Evolutionary conservation across 2,113 vertebrate species (phyloP).

Genomic region (Odobenus rosmarus): DNA sequence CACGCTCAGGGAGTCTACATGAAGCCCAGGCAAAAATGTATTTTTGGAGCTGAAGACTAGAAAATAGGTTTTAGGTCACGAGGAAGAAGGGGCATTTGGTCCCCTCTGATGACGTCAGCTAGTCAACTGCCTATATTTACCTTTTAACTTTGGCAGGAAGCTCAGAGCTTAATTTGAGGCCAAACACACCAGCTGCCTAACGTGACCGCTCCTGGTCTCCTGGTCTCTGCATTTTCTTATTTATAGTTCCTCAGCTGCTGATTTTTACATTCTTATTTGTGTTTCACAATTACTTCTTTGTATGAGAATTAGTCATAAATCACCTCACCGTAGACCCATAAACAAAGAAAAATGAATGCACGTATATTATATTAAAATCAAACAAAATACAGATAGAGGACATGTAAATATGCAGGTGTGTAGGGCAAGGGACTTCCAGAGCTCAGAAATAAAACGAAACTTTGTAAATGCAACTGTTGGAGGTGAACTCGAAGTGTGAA

Average conservation of each 20-base stretch:
- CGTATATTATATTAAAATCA: background rate
- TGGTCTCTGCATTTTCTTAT: background rate
- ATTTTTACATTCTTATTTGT: background rate
- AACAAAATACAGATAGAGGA: no score
- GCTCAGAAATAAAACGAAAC: background rate
- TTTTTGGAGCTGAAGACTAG: background rate
- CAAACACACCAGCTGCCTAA: rapidly evolving
- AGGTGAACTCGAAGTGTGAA: background rate
- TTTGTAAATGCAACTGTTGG: rapidly evolving
- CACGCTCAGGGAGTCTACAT: rapidly evolving
- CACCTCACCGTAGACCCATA: background rate
- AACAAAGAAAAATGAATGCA: background rate
- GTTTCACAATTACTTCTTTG: background rate
- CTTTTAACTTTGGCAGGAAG: background rate
- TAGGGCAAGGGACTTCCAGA: no score
- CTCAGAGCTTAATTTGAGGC: background rate
- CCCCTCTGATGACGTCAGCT: rapidly evolving
- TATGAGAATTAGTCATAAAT: background rate
- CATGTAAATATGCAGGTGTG: rapidly evolving
- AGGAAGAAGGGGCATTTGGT: background rate
- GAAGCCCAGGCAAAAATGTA: background rate
- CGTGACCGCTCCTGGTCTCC: rapidly evolving
- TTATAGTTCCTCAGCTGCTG: background rate
- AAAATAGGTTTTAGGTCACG: background rate
- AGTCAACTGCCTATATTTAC: background rate